These are phyloP conservation scores for Xestia c-nigrum DNA, from an alignment of 2,888 invertebrate species.

Conservation along the genomic window DNA sequence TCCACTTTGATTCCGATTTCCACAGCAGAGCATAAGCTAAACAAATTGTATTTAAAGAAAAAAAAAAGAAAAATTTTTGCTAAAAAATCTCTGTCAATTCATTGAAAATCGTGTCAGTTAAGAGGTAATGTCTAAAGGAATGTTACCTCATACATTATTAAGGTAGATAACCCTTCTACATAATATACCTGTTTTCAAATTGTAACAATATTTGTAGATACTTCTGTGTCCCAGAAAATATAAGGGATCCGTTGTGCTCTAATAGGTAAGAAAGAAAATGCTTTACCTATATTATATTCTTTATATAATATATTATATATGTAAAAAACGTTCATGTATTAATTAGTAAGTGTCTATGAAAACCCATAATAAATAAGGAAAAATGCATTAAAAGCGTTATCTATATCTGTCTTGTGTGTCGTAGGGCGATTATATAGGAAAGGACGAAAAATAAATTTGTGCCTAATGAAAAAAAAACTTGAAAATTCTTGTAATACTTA, in stretches of 20 bases:
- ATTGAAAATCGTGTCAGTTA: conserved; percentile 88
- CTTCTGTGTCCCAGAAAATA: conserved; percentile 84
- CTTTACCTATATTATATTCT: conserved; percentile 91
- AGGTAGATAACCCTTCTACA: conserved; percentile 82
- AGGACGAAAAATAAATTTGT: conserved; percentile 81
- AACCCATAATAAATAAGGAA: conserved; percentile 82
- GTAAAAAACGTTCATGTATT: conserved; percentile 88
- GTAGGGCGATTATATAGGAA: conserved; percentile 81
- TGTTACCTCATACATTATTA: conserved; percentile 80
- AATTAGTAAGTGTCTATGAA: conserved; percentile 88
- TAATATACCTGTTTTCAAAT: conserved; percentile 80
- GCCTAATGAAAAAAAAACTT: conserved; percentile 86
- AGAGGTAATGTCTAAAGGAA: conserved; percentile 78
- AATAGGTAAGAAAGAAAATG: conserved; percentile 87
- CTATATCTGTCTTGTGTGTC: conserved; percentile 86
- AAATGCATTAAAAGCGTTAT: conserved; percentile 83
- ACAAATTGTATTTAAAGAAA: conserved; percentile 72
- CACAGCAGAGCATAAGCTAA: conserved; percentile 78
- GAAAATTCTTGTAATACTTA: conserved; percentile 78
- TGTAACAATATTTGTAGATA: conserved; percentile 83
- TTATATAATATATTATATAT: conserved; percentile 90
- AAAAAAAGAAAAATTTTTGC: conserved; percentile 76
- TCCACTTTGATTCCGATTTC: conserved; percentile 68
- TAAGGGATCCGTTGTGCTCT: conserved; percentile 88
- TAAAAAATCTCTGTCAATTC: conserved; percentile 87